Base-by-base conservation (phyloP, 2,888 invertebrate genomes). In the Nineta flava region DNA sequence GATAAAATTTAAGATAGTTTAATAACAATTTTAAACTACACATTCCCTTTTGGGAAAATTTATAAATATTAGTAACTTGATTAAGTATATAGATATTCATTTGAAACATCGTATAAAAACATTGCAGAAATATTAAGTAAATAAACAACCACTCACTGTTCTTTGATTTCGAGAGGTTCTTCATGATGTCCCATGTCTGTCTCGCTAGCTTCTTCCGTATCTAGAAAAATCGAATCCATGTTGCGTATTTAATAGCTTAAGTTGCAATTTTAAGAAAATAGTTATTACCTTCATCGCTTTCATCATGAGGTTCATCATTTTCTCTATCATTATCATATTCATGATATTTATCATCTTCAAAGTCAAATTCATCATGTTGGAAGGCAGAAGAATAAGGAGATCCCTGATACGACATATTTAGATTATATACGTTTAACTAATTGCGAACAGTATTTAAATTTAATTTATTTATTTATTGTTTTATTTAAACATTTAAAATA, bases 181-280 rank as follows among this genome's bases (percentile, higher is more conserved):
- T 85, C 84, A 57, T 80, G 79, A 60, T 84, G 81, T 40, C 86
- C 83, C 68, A 83, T 79, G 58, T 94, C 94, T n/a, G 91, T 88
- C 68, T 95, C 95, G 67, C 93, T 93, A 0, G 94, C 94, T 71
- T 95, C 95, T 68, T 94, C 95, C 0, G 95, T 95, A 65, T 94
- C 94, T 84, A 53, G 34, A 43, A 17, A 17, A 16, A 2, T 19
- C 16, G 9, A 16, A 17, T 43, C 12, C 9, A 13, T 19, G 3
- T 17, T 19, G 16, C 9, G 38, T 26, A 9, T 38, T 6, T 16
- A 5, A 10, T 42, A 42, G 17, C 9, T 41, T 42, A 3, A 7
- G 19, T 19, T 43, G 12, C 21, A 45, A n/a, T 2, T 45, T 26
- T 17, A 10, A 26, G 26, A 26, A 21, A 26, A 45, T 45, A 17